Percentiles rank a stretch among this genome's conserved stretches.
phyloP scores from a whole-genome alignment of 2,888 invertebrate genomes.

The Vesta saturnalis region DNA sequence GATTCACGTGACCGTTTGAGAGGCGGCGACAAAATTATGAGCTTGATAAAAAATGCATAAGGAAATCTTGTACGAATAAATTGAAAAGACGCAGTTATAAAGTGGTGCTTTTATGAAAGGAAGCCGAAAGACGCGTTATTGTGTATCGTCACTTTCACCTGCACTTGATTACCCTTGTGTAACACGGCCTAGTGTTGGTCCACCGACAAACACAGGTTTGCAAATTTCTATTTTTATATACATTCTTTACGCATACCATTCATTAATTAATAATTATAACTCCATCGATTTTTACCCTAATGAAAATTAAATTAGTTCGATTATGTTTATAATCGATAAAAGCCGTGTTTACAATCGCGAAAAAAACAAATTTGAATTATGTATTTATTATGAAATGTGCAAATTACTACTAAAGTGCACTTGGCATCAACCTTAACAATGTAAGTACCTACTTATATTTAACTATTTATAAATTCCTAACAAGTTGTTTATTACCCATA shows the following conservation, averaged over 20 bases:
- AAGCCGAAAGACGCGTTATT: neutral
- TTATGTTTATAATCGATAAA: neutral
- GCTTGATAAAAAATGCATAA: conserved; percentile 26
- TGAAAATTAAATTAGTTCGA: neutral
- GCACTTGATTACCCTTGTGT: neutral
- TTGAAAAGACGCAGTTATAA: neutral
- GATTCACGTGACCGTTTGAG: conserved; percentile 25
- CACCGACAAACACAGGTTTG: neutral
- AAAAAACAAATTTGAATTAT: neutral
- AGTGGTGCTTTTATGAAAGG: neutral
- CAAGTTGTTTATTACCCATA: neutral
- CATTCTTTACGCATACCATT: neutral
- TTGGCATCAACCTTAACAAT: neutral
- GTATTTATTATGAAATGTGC: too few species aligned
- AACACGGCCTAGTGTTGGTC: neutral
- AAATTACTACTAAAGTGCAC: neutral
- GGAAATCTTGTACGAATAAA: neutral
- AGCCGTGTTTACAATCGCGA: neutral
- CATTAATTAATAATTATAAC: neutral
- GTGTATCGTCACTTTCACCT: neutral
- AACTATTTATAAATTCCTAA: neutral
- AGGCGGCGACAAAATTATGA: conserved; percentile 29
- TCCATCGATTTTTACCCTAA: neutral
- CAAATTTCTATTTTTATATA: neutral
- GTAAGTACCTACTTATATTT: neutral